These are phyloP conservation scores for Drosophila koepferae DNA, from an alignment of 2,888 invertebrate species.

Conservation along the genomic window DNA sequence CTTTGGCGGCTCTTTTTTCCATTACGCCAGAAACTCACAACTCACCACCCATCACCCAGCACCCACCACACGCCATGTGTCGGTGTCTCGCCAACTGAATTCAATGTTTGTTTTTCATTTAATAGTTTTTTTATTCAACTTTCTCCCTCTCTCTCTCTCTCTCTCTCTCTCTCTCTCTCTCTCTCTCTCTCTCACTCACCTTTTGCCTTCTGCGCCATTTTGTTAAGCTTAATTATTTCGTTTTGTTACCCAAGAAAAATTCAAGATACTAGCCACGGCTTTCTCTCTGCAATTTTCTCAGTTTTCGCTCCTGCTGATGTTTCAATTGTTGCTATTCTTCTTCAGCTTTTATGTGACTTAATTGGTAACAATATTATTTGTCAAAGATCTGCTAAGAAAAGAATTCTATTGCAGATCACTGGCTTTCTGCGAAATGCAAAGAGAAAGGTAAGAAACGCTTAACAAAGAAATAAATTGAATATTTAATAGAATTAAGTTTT, in stretches of 20 bases:
- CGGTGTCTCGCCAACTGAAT: constrained; percentile 36
- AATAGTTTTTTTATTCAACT: constrained; percentile 40
- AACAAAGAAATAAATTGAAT: too few relatives aligned
- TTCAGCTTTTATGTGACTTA: not conserved
- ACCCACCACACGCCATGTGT: not conserved
- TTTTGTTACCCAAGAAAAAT: constrained; percentile 32
- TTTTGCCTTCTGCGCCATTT: constrained; percentile 4
- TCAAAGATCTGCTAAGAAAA: too few relatives aligned
- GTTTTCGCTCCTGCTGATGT: constrained; percentile 8
- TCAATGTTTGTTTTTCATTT: constrained; percentile 58
- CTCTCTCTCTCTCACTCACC: not conserved
- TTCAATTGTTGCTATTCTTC: not conserved
- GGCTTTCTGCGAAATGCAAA: not conserved
- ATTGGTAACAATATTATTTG: constrained; percentile 8
- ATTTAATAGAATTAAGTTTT: too few relatives aligned
- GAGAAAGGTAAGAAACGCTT: too few relatives aligned
- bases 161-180: not conserved
- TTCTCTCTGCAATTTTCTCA: constrained; percentile 3
- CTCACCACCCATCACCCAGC: not conserved
- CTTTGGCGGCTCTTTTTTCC: constrained; percentile 30
- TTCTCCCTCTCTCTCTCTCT: not conserved
- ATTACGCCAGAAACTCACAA: not conserved
- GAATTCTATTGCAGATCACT: too few relatives aligned
- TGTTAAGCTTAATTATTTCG: constrained; percentile 35
- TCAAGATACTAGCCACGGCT: constrained; percentile 18